phyloP scores from a whole-genome alignment of 2,797 vertebrate genomes.

The Anguilla pacifica region DNA sequence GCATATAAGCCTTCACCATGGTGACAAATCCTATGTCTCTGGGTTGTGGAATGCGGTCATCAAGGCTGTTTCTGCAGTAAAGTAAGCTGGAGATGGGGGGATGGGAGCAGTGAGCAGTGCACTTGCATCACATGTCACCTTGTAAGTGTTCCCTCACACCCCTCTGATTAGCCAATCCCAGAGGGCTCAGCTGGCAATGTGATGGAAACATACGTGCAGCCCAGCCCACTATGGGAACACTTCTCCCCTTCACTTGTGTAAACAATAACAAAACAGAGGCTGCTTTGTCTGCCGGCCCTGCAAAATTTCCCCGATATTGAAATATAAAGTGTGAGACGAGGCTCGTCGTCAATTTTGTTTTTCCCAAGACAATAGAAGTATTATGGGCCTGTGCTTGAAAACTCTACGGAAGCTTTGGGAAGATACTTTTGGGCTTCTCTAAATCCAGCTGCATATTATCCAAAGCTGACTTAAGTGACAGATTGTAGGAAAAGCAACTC shows the following conservation, averaged over 20 bases:
- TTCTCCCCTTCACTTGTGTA: conserved; percentile 22
- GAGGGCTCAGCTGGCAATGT: conserved; percentile 47
- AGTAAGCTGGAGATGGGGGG: conserved; percentile 44
- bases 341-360: neutral
- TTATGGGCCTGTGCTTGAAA: neutral
- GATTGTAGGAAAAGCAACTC: too few relatives aligned
- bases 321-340: conserved; percentile 8
- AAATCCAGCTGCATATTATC: neutral
- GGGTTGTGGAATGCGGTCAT: conserved; percentile 63
- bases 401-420: neutral
- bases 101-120: conserved; percentile 48
- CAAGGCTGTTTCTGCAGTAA: conserved; percentile 36
- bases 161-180: conserved; percentile 69
- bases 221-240: conserved; percentile 32
- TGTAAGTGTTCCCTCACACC: conserved; percentile 64
- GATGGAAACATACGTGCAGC: conserved; percentile 41
- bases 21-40: conserved; percentile 42
- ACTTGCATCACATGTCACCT: conserved; percentile 63
- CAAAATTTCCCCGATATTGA: conserved; percentile 29
- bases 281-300: conserved; percentile 29
- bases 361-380: conserved; percentile 23
- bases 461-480: conserved; percentile 9
- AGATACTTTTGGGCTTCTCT: neutral
- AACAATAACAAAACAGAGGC: conserved; percentile 43
- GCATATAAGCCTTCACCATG: conserved; percentile 56